phyloP scores from a whole-genome alignment of 1,140 invertebrate genomes.

The Chelonus insularis region DNA sequence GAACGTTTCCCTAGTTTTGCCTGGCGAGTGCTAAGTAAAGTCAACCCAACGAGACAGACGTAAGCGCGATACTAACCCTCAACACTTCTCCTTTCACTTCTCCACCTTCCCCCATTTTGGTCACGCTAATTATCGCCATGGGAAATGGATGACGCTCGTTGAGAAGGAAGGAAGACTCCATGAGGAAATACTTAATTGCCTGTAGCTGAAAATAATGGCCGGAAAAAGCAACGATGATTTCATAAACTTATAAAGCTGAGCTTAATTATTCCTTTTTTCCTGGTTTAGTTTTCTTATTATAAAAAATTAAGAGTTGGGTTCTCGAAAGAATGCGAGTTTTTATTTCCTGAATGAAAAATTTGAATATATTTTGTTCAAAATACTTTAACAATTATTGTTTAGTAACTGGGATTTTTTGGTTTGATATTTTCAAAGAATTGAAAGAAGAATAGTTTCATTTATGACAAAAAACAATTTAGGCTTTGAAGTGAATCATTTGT shows the following conservation, averaged over 20 bases:
- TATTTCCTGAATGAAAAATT: no score
- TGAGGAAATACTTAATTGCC: slow-evolving; percentile 5
- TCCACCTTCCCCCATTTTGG: neutral
- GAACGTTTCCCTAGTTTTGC: neutral
- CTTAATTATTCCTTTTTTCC: neutral
- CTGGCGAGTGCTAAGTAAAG: slow-evolving; percentile 24
- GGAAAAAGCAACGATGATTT: neutral
- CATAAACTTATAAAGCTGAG: neutral
- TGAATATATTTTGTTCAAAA: no score
- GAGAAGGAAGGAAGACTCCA: slow-evolving; percentile 2
- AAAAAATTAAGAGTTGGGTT: neutral
- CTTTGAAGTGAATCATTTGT: no score
- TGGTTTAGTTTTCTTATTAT: neutral
- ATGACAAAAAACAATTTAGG: no score
- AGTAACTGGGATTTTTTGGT: no score
- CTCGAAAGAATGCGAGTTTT: no score
- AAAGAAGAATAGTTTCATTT: no score
- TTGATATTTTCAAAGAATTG: no score
- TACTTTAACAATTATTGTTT: no score
- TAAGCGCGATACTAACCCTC: slow-evolving; percentile 14
- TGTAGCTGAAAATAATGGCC: slow-evolving; percentile 5
- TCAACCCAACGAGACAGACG: slow-evolving; percentile 30
- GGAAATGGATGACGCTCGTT: slow-evolving; percentile 24
- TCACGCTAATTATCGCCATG: slow-evolving; percentile 29
- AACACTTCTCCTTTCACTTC: neutral